A percentile compares a stretch with the other conserved stretches of the same genome.
Evolutionary conservation across 1,140 invertebrate genomes (phyloP).

Genomic region (Chymomyza costata): DNA sequence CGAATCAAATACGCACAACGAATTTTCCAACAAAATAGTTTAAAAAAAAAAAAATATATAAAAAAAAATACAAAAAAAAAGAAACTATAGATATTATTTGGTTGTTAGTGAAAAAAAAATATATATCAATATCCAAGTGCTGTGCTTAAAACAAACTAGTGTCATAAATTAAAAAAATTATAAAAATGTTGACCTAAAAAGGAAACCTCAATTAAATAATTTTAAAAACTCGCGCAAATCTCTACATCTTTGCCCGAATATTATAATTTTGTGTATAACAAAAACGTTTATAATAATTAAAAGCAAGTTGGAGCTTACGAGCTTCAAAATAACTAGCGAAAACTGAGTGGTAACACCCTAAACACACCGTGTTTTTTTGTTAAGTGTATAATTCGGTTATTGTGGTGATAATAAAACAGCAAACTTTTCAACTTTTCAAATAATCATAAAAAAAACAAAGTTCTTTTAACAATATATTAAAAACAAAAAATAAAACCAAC

Average conservation of each 20-base stretch:
- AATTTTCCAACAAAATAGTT: conserved; percentile 40
- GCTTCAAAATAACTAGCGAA: conserved; percentile 48
- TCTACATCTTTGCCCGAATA: too few species aligned
- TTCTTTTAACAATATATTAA: conserved; percentile 2
- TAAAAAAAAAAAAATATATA: conserved; percentile 24
- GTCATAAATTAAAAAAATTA: conserved; percentile 20
- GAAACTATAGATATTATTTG: conserved; percentile 68
- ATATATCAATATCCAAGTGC: conserved; percentile 33
- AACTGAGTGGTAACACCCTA: conserved; percentile 30
- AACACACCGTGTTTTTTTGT: conserved; percentile 27
- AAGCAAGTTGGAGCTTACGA: too few species aligned
- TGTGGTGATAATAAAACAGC: conserved; percentile 13
- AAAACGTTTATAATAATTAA: too few species aligned
- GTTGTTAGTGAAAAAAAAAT: conserved; percentile 45
- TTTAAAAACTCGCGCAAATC: too few species aligned
- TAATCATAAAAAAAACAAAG: conserved; percentile 5
- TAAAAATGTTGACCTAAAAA: conserved; percentile 55
- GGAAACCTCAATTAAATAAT: conserved; percentile 6
- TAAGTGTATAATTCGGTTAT: conserved; percentile 30
- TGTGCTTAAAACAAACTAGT: conserved; percentile 41
- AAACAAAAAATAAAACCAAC: too few species aligned
- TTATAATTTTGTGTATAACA: conserved; percentile 15
- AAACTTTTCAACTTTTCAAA: conserved; percentile 3
- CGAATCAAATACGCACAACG: conserved; percentile 49
- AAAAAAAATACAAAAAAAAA: conserved; percentile 29